These are phyloP conservation scores for Cheilosia urbana DNA, from an alignment of 2,888 invertebrate species.

Conservation along the genomic window DNA sequence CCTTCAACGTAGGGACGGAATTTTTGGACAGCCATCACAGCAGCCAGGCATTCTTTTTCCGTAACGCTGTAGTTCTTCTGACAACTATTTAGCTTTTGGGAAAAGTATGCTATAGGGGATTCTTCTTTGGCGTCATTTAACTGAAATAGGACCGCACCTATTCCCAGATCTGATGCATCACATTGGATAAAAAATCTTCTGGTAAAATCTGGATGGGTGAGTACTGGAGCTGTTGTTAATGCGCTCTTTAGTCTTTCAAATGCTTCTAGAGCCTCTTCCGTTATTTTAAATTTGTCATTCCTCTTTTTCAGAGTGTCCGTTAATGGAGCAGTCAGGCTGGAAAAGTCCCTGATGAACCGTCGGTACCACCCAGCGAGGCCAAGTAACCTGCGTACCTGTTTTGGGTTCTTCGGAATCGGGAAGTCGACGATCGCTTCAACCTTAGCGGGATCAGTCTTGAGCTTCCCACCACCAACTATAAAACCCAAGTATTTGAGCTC, in stretches of 20 bases:
- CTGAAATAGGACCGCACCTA: constrained; percentile 51
- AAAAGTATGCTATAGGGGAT: constrained; percentile 41
- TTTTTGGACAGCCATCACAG: constrained; percentile 40
- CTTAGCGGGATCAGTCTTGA: constrained; percentile 55
- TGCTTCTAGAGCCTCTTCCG: constrained; percentile 31
- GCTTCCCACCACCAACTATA: constrained; percentile 13
- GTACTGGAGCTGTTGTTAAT: constrained; percentile 55
- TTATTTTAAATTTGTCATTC: constrained; percentile 39
- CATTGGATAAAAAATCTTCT: constrained; percentile 63
- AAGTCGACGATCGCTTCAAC: constrained; percentile 46
- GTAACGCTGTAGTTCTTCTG: constrained; percentile 24
- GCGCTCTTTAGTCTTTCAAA: constrained; percentile 46
- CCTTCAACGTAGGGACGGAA: constrained; percentile 59
- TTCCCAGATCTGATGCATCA: constrained; percentile 50
- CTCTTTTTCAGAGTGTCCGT: constrained; percentile 45
- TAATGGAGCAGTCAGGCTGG: constrained; percentile 36
- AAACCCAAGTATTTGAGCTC: constrained; percentile 60
- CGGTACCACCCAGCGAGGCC: constrained; percentile 67
- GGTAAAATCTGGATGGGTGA: constrained; percentile 61
- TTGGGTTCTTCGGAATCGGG: constrained; percentile 35
- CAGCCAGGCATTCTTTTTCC: constrained; percentile 47
- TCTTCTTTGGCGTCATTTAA: constrained; percentile 38
- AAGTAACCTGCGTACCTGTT: constrained; percentile 67
- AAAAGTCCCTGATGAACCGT: constrained; percentile 57
- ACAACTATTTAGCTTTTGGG: constrained; percentile 55